These are phyloP conservation scores for Crypturellus tataupa DNA, from an alignment of 2,797 vertebrate genomes.

Conservation along the genomic window DNA sequence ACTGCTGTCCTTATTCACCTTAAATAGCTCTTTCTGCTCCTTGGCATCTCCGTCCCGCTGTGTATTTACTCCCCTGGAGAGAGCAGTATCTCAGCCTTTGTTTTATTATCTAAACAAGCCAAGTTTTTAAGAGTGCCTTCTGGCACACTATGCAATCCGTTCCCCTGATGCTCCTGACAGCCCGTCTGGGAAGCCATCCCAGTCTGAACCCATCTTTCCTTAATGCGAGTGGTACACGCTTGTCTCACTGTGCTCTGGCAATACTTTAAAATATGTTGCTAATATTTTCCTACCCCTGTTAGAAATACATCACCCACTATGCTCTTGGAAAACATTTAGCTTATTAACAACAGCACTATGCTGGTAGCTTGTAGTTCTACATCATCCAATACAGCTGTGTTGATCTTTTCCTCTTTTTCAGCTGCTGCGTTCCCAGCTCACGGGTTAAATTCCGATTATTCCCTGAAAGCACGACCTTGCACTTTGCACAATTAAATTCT, in stretches of 20 bases:
- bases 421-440: background rate
- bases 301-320: background rate
- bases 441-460: background rate
- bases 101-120: background rate
- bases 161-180: background rate
- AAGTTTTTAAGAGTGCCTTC: background rate
- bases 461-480: background rate
- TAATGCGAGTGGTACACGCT: background rate
- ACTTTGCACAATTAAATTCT: background rate
- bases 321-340: background rate
- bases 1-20: background rate
- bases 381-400: background rate
- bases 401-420: background rate
- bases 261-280: background rate
- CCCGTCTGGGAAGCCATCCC: background rate
- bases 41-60: background rate
- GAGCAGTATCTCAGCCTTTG: background rate
- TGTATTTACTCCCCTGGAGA: background rate
- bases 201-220: background rate
- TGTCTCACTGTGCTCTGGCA: background rate
- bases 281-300: background rate
- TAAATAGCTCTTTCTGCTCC: background rate
- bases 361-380: background rate
- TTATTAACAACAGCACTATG: background rate
- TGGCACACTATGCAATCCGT: rapidly evolving